Evolutionary conservation across 2,888 invertebrate genomes (phyloP), one percentile per base, ranked within the genome.

Genomic region (Auanema freiburgensis): DNA sequence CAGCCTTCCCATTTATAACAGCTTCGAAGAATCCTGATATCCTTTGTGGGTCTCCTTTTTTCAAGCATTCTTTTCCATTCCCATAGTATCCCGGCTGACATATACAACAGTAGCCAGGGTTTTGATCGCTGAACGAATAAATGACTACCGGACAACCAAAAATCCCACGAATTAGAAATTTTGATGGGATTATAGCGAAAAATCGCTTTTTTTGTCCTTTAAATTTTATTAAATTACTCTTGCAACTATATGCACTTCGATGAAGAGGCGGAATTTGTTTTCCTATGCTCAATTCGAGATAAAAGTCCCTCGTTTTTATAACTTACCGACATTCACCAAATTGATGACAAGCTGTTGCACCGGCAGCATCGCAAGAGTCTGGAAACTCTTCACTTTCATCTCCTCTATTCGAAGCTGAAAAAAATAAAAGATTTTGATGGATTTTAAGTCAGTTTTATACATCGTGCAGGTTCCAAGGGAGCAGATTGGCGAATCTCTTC

Each of bases 1-100:
- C 86, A 12, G 87, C 85, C 49, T 90, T 86, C 12, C 90, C 90
- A 84, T 96, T 96, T 25, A 98, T 85, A 59, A 88, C 87, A 10
- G 94, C 93, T 64, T 88, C 89, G n/a, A 97, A 87, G 83, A 90
- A 90, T 11, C 97, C 97, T 66, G 90, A 91, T 12, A 94, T 90
- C 79, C 96, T 88, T 54, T 94, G 88, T 0, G 95, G 92, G 3
- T 89, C 87, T 78, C 91, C 92, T 83, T 90, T 88, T 84, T 90
- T 90, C 64, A 96, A 88, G 83, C 97, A 97, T 57, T 90, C 90
- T 83, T 89, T 89, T 59, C 97, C 97, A 84, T 97, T 97, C 67
- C 97, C 97, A 83, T 91, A 93, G 85, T 87, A 92, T 6, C 91
- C 91, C 43, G 88, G 87, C 0, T 79, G 74, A 84, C 97, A 97